Conservation (phyloP, 2,797 vertebrate species). For the Nyctibius grandis region DNA sequence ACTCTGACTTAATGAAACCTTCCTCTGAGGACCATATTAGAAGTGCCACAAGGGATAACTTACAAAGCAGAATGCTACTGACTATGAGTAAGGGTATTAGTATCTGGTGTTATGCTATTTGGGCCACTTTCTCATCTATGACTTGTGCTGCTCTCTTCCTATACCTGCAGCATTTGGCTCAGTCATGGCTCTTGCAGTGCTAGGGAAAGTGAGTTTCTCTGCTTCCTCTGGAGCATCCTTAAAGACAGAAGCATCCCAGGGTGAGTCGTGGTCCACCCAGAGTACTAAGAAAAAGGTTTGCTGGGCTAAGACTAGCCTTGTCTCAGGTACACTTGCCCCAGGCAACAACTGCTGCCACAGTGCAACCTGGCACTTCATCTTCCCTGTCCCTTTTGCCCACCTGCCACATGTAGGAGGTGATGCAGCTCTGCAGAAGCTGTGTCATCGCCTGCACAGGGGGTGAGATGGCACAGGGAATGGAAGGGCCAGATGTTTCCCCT, state of each 20-base stretch:
- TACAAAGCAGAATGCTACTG: constrained; percentile 34
- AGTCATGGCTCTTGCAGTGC: fast-evolving
- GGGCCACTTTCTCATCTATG: background rate
- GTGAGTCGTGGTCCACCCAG: background rate
- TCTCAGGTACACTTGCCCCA: background rate
- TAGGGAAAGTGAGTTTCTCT: background rate
- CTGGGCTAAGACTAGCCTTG: background rate
- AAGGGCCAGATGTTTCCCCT: background rate
- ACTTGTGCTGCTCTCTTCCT: background rate
- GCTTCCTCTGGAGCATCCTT: background rate
- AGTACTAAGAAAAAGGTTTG: background rate
- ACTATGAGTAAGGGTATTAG: constrained; percentile 23
- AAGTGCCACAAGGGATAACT: background rate
- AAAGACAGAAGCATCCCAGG: background rate
- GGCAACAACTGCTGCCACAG: fast-evolving
- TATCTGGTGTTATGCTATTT: background rate
- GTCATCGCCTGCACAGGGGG: background rate
- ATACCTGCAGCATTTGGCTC: fast-evolving
- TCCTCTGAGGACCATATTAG: background rate
- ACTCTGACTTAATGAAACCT: constrained; percentile 27
- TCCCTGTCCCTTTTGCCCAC: background rate
- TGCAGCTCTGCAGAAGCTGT: background rate
- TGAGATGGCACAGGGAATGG: background rate
- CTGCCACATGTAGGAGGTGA: background rate
- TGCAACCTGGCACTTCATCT: background rate